Evolutionary conservation across 2,888 invertebrate species (phyloP).

Genomic region (Myopa tessellatipennis): DNA sequence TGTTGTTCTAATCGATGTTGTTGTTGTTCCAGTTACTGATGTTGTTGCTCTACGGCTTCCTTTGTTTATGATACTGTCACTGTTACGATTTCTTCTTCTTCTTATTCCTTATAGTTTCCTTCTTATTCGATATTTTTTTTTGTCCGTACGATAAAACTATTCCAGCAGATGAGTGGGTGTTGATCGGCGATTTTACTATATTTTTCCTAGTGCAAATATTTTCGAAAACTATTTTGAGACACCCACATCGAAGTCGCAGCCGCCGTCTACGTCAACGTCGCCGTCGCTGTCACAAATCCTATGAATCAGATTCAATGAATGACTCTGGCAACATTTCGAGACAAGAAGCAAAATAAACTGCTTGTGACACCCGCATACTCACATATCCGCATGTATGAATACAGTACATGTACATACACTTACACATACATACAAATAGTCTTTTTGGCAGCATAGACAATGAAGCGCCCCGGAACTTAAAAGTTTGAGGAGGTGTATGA

Average conservation of each 20-base stretch:
- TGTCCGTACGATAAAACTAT: neutral
- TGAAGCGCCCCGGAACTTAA: neutral
- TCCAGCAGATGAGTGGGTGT: neutral
- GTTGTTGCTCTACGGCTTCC: neutral
- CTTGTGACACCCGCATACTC: neutral
- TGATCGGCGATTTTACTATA: neutral
- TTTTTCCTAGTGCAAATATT: neutral
- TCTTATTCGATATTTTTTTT: neutral
- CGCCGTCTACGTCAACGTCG: no score
- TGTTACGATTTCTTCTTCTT: neutral
- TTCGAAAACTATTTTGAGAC: neutral
- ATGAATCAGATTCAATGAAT: slow-evolving; percentile 35
- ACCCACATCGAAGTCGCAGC: neutral
- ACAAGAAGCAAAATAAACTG: neutral
- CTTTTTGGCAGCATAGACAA: neutral
- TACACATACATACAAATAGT: neutral
- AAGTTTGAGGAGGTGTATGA: no score
- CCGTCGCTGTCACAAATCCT: neutral
- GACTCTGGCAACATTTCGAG: neutral
- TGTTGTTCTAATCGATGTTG: neutral
- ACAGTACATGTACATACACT: neutral
- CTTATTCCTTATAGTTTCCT: neutral
- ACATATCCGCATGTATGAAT: neutral
- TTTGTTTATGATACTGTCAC: neutral
- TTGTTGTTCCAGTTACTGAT: neutral